phyloP scores from a whole-genome alignment of 2,888 invertebrate genomes.

The Ferdinandea cuprea region DNA sequence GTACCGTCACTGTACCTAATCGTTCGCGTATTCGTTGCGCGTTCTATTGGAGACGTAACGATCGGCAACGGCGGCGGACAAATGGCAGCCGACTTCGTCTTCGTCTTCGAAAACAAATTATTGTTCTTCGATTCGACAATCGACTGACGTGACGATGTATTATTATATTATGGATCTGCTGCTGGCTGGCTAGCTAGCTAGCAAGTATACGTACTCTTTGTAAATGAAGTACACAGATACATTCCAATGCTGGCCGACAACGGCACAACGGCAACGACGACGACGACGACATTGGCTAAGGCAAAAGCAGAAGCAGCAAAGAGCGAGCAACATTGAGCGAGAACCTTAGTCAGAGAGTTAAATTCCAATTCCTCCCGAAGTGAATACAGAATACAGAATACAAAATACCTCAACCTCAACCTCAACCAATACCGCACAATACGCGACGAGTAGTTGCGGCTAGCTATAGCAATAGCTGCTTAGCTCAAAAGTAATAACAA shows the following conservation, averaged over 20 bases:
- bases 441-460: conserved; percentile 14
- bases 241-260: conserved; percentile 14
- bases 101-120: conserved; percentile 69
- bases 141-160: conserved; percentile 61
- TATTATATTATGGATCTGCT: conserved; percentile 64
- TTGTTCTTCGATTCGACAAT: conserved; percentile 64
- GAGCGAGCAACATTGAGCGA: conserved; percentile 10
- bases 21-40: conserved; percentile 46
- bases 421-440: conserved; percentile 27
- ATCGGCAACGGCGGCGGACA: neutral
- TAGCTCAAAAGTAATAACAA: conserved; percentile 65
- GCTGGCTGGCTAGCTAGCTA: conserved; percentile 10
- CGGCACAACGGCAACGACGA: too few relatives aligned
- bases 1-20: conserved; percentile 33
- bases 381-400: conserved; percentile 2
- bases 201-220: conserved; percentile 31
- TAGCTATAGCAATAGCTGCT: conserved; percentile 18
- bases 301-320: neutral
- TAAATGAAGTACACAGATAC: conserved; percentile 56
- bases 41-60: conserved; percentile 21
- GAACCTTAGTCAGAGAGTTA: conserved; percentile 36
- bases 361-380: neutral
- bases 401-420: conserved; percentile 10
- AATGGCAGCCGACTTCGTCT: conserved; percentile 24
- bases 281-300: too few relatives aligned